A percentile compares a stretch with the other conserved stretches of the same genome.
Conservation (phyloP, 2,797 vertebrate genomes). For the Alouatta caraya region DNA sequence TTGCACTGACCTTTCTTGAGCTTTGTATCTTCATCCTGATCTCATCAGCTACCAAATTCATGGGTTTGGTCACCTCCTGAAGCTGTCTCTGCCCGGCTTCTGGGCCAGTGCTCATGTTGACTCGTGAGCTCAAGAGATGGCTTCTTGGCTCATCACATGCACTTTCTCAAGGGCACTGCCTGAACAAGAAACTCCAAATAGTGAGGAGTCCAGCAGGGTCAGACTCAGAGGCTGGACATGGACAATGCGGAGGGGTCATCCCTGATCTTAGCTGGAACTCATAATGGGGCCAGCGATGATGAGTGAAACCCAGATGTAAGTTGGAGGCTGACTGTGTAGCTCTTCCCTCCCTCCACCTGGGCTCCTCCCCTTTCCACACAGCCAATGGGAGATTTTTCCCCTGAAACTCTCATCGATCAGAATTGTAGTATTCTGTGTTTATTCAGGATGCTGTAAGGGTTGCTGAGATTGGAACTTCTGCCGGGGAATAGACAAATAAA, state of each 20-base stretch:
- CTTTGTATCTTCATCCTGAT: rapidly evolving
- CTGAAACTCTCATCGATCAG: neutral
- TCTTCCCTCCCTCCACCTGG: no score
- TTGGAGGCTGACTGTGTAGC: rapidly evolving
- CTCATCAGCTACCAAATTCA: neutral
- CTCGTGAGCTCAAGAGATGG: neutral
- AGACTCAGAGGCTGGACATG: no score
- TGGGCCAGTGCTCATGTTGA: rapidly evolving
- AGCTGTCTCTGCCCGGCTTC: rapidly evolving
- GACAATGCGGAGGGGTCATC: rapidly evolving
- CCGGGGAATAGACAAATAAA: neutral
- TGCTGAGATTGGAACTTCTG: neutral
- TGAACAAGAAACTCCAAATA: neutral
- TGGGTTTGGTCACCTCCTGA: neutral
- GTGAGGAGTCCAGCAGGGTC: no score
- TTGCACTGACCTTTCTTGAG: neutral
- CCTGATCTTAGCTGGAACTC: neutral
- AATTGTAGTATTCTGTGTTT: no score
- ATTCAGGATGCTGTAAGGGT: neutral
- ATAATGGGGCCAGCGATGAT: neutral
- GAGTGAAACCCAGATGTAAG: rapidly evolving
- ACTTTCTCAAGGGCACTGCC: rapidly evolving
- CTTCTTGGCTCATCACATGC: rapidly evolving
- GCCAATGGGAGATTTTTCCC: rapidly evolving
- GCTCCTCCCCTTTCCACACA: rapidly evolving